These are phyloP conservation scores for Pluvialis apricaria DNA, from an alignment of 2,113 vertebrate genomes.

Conservation along the genomic window DNA sequence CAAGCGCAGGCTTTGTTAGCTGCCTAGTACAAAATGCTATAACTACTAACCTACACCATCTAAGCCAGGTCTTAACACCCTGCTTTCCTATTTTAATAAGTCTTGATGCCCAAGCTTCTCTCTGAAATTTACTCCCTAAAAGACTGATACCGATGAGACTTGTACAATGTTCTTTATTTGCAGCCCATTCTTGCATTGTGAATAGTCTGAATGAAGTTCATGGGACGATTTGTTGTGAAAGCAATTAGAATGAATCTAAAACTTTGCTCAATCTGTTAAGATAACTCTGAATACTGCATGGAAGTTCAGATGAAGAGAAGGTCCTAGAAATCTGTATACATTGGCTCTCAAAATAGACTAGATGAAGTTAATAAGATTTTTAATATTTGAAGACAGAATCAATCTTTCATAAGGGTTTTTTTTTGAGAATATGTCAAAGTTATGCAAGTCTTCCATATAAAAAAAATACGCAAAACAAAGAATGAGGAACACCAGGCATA, in stretches of 20 bases:
- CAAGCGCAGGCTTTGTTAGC: neutral
- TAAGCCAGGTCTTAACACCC: neutral
- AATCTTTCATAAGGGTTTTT: neutral
- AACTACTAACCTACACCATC: neutral
- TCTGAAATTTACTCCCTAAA: neutral
- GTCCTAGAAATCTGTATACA: neutral
- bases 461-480: neutral
- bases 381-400: neutral
- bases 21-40: neutral
- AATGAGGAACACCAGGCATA: neutral
- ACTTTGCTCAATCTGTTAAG: neutral
- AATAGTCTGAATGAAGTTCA: neutral
- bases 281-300: neutral
- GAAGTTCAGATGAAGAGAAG: neutral
- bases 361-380: neutral
- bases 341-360: neutral
- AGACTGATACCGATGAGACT: neutral
- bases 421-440: neutral
- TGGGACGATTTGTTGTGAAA: neutral
- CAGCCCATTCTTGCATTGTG: neutral
- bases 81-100: neutral
- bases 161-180: neutral
- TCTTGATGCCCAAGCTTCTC: neutral
- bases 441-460: neutral
- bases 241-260: neutral